Evolutionary conservation across 1,140 invertebrate species (phyloP).

Genomic region (Aricia agestis): DNA sequence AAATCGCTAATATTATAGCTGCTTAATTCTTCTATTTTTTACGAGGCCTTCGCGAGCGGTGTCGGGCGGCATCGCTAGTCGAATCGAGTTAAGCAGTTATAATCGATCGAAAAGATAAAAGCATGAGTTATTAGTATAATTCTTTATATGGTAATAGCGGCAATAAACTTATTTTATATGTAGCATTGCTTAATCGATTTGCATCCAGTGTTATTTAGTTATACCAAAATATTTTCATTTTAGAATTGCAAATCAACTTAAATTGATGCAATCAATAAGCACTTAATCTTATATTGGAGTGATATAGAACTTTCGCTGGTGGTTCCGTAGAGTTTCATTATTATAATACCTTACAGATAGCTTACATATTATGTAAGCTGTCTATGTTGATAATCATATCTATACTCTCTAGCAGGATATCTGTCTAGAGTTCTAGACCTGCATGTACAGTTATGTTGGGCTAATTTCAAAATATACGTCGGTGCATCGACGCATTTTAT

Average conservation of each 20-base stretch:
- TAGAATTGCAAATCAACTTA: conserved; percentile 10
- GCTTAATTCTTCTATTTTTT: not conserved
- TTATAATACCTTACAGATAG: too few species aligned
- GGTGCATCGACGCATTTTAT: too few species aligned
- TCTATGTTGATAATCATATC: too few species aligned
- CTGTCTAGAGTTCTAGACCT: not conserved
- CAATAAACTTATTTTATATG: conserved; percentile 11
- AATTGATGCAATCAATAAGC: not conserved
- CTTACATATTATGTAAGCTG: too few species aligned
- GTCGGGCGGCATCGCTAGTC: not conserved
- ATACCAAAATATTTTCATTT: conserved; percentile 1
- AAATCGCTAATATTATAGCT: not conserved
- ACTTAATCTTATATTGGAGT: not conserved
- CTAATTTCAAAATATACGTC: too few species aligned
- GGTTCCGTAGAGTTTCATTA: not conserved
- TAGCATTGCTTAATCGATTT: conserved; percentile 8
- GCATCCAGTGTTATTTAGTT: conserved; percentile 1
- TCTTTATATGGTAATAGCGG: conserved; percentile 9
- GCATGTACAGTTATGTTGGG: too few species aligned
- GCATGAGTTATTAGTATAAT: conserved; percentile 9
- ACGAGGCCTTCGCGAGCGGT: not conserved
- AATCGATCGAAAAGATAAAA: conserved; percentile 10
- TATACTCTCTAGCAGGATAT: too few species aligned
- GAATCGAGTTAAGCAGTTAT: not conserved
- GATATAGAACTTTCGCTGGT: not conserved